phyloP scores from a whole-genome alignment of 2,797 vertebrate genomes.

The Microctenopoma stevenorrisi region DNA sequence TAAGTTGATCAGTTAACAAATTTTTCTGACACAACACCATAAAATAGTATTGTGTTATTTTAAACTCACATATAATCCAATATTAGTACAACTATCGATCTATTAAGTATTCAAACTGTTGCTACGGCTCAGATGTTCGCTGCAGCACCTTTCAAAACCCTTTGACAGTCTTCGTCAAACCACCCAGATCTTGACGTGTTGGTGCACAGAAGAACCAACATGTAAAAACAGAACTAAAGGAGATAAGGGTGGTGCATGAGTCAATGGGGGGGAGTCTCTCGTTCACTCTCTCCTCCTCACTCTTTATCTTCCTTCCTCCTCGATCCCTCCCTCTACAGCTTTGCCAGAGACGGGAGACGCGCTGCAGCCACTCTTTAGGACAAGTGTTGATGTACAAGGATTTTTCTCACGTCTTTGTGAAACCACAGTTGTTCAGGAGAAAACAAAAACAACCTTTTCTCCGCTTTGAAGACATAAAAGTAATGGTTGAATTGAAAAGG shows the following conservation, averaged over 20 bases:
- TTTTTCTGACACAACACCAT: no score
- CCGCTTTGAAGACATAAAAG: slow-evolving; percentile 2
- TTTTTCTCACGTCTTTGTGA: neutral
- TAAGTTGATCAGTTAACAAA: no score
- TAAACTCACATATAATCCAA: no score
- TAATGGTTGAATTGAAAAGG: slow-evolving; percentile 11
- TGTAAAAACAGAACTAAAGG: slow-evolving; percentile 1
- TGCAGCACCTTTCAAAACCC: neutral
- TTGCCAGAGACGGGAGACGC: slow-evolving; percentile 57
- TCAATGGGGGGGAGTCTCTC: slow-evolving; percentile 48
- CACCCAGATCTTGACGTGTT: neutral
- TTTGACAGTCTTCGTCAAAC: no score
- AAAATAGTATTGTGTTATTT: no score
- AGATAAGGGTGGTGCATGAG: slow-evolving; percentile 20
- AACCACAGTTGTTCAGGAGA: neutral
- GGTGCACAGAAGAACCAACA: neutral
- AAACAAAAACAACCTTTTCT: neutral
- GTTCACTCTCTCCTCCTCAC: slow-evolving; percentile 63
- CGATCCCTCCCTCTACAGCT: slow-evolving; percentile 44
- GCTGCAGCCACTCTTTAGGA: slow-evolving; percentile 49
- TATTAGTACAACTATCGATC: no score
- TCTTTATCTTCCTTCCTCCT: slow-evolving; percentile 57
- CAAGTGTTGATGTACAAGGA: slow-evolving; percentile 19
- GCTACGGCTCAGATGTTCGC: neutral
- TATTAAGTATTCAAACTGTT: no score